Base-by-base conservation (phyloP, 1,140 invertebrate genomes). In the Leguminivora glycinivorella region DNA sequence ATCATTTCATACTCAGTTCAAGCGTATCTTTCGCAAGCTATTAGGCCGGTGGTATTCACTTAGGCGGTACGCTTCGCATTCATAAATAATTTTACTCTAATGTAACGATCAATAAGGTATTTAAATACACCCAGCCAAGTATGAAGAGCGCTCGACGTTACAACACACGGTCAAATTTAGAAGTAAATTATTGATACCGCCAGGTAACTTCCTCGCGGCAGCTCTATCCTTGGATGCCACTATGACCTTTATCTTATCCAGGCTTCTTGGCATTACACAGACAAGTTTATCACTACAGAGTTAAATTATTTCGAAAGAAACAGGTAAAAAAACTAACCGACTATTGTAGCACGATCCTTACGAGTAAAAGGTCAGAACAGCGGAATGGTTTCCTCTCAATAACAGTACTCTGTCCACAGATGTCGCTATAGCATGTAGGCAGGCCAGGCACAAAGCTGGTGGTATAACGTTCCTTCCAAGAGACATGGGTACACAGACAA, bases 161-260 rank as follows among this genome's bases (percentile, higher is more conserved):
- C n/a, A n/a, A n/a, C n/a, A n/a, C n/a, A n/a, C n/a, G n/a, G n/a
- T n/a, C 38, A 6, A 9, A 4, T 29, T 68, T 83, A 99, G 47
- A 98, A 99, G 92, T 99, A 99, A 93, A 98, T 99, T 47, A 98
- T 99, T 68, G 99, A 93, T 34, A 99, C 98, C 76, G 97, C 98
- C 7, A 95, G 96, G 89, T 99, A 98, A 91, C 99, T 99, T 73
- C 98, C 98, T 78, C 98, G 93, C 58, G 99, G 95, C 56, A 99
- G 94, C 80, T 12, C 80, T 70, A 25, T 80, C 81, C 9, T 80
- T 81, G 91, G 89, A 98, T 96, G 14, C 97, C 96, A 72, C 98
- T n/a, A 99, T 92, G 1, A 95, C 94, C 88, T 99, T 97, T 74
- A 99, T 87, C 98, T 98, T 99, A 5, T 97, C 96, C 94, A 98